Conservation (phyloP, 2,888 invertebrate species). For the Holacanthella duospinosa region DNA sequence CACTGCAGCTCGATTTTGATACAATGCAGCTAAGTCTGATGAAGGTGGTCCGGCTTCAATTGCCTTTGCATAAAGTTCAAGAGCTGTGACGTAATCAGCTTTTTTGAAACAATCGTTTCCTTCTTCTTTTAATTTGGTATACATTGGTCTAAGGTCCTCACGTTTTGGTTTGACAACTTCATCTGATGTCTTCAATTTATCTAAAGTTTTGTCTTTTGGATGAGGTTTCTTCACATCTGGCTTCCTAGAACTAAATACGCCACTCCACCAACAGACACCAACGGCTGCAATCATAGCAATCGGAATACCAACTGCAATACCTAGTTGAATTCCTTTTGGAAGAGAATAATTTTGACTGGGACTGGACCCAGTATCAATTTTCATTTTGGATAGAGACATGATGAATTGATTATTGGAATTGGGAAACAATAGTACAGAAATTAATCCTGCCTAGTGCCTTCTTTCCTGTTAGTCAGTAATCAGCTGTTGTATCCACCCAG, state of each 20-base stretch:
- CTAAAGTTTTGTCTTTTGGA: not conserved
- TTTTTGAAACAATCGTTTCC: constrained; percentile 79
- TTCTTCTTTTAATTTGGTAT: constrained; percentile 58
- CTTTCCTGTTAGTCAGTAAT: too few species aligned
- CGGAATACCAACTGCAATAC: not conserved
- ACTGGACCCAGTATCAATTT: not conserved
- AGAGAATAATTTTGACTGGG: not conserved
- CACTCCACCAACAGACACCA: not conserved
- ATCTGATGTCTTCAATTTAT: not conserved
- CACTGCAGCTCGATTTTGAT: constrained; percentile 91
- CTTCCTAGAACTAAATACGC: not conserved
- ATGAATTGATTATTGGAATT: too few species aligned
- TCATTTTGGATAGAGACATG: not conserved
- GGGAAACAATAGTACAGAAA: too few species aligned
- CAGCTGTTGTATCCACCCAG: too few species aligned
- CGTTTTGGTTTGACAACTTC: not conserved
- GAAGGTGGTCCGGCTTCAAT: constrained; percentile 76
- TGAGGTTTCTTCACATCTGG: not conserved
- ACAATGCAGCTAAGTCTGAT: constrained; percentile 74
- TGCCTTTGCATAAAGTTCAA: constrained; percentile 78
- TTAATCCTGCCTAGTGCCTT: too few species aligned
- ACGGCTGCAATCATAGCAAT: not conserved
- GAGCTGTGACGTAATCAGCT: constrained; percentile 83
- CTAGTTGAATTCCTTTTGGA: not conserved
- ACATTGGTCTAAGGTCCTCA: not conserved